These are phyloP conservation scores for Peromyscus californicus DNA, from an alignment of 2,113 vertebrate genomes.

Conservation along the genomic window DNA sequence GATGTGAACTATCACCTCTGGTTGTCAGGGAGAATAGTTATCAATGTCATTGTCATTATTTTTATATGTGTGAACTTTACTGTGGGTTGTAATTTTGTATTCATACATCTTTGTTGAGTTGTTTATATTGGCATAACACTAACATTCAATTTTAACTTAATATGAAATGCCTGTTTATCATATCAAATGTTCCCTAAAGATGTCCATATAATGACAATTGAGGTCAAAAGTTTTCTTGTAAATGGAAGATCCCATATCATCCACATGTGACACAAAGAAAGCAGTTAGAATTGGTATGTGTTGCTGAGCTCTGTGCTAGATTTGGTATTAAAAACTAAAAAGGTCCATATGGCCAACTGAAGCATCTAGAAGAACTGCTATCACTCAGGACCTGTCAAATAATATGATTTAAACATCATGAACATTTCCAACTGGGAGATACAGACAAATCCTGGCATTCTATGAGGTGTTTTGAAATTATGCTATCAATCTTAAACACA, in stretches of 20 bases:
- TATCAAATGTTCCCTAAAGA: background rate
- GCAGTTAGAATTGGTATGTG: background rate
- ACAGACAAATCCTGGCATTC: slow-evolving; percentile 19
- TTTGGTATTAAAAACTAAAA: background rate
- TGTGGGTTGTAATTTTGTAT: background rate
- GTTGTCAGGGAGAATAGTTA: background rate
- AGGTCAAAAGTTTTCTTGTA: background rate
- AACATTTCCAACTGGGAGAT: slow-evolving; percentile 34
- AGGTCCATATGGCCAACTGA: background rate
- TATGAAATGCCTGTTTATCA: background rate
- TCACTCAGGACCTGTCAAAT: background rate
- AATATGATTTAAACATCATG: slow-evolving; percentile 37
- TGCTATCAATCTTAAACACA: background rate
- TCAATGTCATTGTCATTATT: background rate
- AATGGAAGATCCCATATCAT: background rate
- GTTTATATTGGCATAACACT: background rate
- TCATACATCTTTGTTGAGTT: background rate
- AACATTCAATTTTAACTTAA: background rate
- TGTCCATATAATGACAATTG: background rate
- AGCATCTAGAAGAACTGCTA: background rate
- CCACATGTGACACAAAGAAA: background rate
- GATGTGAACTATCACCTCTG: background rate
- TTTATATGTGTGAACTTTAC: background rate
- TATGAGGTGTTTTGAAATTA: slow-evolving; percentile 15
- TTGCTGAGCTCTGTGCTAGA: background rate